Evolutionary conservation across 2,888 invertebrate species (phyloP), one percentile per base, ranked within the genome.

Genomic region (Drosophila buzzatii): DNA sequence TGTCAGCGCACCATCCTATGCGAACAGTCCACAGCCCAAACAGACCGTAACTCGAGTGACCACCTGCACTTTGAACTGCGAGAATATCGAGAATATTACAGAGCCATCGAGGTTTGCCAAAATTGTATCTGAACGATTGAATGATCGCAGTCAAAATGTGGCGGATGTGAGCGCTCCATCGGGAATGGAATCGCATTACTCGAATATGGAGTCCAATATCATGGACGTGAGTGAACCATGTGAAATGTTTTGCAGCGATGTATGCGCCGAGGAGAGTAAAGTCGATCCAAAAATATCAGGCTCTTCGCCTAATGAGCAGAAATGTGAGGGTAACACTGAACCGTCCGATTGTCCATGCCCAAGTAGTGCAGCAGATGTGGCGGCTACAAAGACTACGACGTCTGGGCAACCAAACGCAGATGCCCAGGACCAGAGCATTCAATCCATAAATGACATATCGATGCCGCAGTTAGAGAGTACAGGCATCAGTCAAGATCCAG

Each of bases 1-100:
- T 51, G 41, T 69, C 9, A 76, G 73, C 60, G 49, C 65, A 2
- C 67, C 80, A 1, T 45, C 64, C 2, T 27, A 27, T 27, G 27
- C 4, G 27, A 27, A 27, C 6, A 27, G 6, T 6, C 12, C 44
- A 1, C 33, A 20, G 2, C 2, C 35, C 8, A 68, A 35, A 8
- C 57, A 35, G 16, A 6, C 20, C 3, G 3, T n/a, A 2, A 39
- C 31, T 18, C 42, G 33, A 14, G 5, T 16, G 12, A 5, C 16
- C 1, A 66, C 20, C 16, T 35, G 14, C 3, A 45, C 14, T 5
- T 6, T 47, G 55, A 33, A 39, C 35, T 57, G 27, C 41, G 66
- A 62, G 27, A 52, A 63, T 4, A 47, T 63, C 3, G 47, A 63
- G 2, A 47, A 69, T 9, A 39, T 64, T 7, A 52, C 53, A 4